Base-by-base conservation (phyloP, 2,797 vertebrate genomes). In the Antennarius maculatus region DNA sequence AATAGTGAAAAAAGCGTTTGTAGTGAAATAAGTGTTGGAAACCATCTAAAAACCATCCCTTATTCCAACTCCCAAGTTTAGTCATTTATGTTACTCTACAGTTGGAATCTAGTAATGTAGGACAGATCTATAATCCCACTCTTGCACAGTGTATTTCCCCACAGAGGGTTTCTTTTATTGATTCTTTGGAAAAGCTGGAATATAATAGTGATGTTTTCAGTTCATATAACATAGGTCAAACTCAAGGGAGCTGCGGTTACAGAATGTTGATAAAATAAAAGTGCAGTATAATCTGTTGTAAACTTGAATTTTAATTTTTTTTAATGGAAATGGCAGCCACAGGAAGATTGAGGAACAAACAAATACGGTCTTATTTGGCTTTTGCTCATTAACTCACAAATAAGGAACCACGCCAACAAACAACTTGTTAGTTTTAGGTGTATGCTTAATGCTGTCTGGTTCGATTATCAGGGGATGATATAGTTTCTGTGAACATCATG, bases 121-220 rank as follows among this genome's bases (percentile, higher is more conserved):
- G 13, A 45, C 12, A 31, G 46, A 52, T 37, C 17, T 52, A 16
- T 39, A 61, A 23, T 50, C 23, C 13, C 9, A 23, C 51, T 18
- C 39, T 45, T 61, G 6, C 18, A 62, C 27, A 41, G 17, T 42
- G 15, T 42, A 70, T 64, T 64, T 68, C 45, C 50, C 53, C 43
- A 37, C 0, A 6, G 28, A 60, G 14, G 31, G 2, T 42, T 48
- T 61, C 43, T 49, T 52, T 54, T 49, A 58, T 47, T 4, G 12
- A 46, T 47, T 49, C 16, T 52, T 54, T 51, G 5, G 11, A 58
- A 49, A 47, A 42, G 54, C 49, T 54, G 23, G 54, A 55, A 49
- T 13, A 34, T 46, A 61, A 66, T 41, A 49, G 5, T 54, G n/a
- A 9, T 53, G 14, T 52, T 61, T 57, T 29, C 56, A 37, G 45